Conservation (phyloP, 2,113 vertebrate species). For the Hippocampus barbouri region DNA sequence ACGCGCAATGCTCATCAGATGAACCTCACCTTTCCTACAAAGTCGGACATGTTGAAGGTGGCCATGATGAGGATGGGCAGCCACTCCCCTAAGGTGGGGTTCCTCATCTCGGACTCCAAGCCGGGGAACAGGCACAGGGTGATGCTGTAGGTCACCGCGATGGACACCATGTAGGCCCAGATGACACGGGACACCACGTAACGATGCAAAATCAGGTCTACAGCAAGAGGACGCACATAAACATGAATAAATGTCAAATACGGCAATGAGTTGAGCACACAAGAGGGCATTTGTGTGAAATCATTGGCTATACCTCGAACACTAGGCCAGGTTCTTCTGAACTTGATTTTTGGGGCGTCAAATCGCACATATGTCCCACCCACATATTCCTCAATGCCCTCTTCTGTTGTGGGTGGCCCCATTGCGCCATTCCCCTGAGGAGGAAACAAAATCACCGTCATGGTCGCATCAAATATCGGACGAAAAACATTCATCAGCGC, state of each 20-base stretch:
- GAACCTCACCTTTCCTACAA: slow-evolving; percentile 88
- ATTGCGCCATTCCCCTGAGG: slow-evolving; percentile 70
- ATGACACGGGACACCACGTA: slow-evolving; percentile 89
- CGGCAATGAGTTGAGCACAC: not conserved
- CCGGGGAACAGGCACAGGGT: slow-evolving; percentile 94
- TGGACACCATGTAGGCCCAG: slow-evolving; percentile 97
- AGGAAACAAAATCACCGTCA: not conserved
- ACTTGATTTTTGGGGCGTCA: slow-evolving; percentile 78
- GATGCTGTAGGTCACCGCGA: slow-evolving; percentile 95
- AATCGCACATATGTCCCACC: slow-evolving; percentile 83
- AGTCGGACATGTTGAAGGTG: slow-evolving; percentile 97
- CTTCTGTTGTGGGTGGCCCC: slow-evolving; percentile 68
- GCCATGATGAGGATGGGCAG: slow-evolving; percentile 98
- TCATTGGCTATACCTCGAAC: slow-evolving; percentile 73
- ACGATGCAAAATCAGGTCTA: slow-evolving; percentile 93
- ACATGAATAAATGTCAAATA: not conserved
- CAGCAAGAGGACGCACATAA: not conserved
- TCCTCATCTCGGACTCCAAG: slow-evolving; percentile 92
- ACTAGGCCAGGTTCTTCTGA: slow-evolving; percentile 85
- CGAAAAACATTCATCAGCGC: not conserved
- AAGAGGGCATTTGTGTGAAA: not conserved
- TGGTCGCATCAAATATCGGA: not conserved
- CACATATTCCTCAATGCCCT: slow-evolving; percentile 64
- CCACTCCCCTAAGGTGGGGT: slow-evolving; percentile 87
- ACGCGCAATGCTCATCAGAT: no score